Base-by-base conservation (phyloP, 2,797 vertebrate genomes). In the Limnodromus scolopaceus region DNA sequence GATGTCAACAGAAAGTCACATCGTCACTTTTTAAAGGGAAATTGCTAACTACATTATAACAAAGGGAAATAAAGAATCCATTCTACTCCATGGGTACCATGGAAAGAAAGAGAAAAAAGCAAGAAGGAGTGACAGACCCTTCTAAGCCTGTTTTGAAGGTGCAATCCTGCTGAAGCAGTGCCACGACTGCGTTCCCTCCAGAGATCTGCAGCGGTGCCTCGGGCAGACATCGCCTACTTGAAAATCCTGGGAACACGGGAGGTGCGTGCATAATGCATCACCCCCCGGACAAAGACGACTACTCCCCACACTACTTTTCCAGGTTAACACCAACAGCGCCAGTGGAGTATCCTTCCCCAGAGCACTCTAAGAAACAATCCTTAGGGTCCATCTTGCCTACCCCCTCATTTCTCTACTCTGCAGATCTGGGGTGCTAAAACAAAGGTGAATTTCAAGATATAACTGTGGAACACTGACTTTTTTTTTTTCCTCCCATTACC, bases 1-100 rank as follows among this genome's bases (percentile, higher is more conserved):
- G 2, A 19, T 49, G 48, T 63, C 84, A 86, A 79, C 74, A 84
- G 12, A 93, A 79, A 79, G 48, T 51, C 72, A 48, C 34, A 63
- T 27, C 20, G 2, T 23, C n/a, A 75, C 74, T 84, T 89, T 92
- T 94, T 76, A 92, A 95, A 94, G 74, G 49, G 80, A 93, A 93
- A 92, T 18, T 28, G 48, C 77, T 77, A 72, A 41, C 60, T 16
- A 68, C n/a, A 46, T 11, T 60, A n/a, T 17, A 41, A 17, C 76
- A 88, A 32, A 27, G 65, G 6, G 19, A 34, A 51, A 57, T 27
- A 46, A 60, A 85, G 48, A 63, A 78, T 58, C n/a, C 16, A 4
- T 77, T 46, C 64, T 27, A 49, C 8, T 38, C 43, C 66, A 27
- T 2, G 13, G 23, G 65, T 87, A 1, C 11, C 12, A 28, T 0